Base-by-base conservation (phyloP, 2,888 invertebrate species). In the Pogonocherus hispidulus region DNA sequence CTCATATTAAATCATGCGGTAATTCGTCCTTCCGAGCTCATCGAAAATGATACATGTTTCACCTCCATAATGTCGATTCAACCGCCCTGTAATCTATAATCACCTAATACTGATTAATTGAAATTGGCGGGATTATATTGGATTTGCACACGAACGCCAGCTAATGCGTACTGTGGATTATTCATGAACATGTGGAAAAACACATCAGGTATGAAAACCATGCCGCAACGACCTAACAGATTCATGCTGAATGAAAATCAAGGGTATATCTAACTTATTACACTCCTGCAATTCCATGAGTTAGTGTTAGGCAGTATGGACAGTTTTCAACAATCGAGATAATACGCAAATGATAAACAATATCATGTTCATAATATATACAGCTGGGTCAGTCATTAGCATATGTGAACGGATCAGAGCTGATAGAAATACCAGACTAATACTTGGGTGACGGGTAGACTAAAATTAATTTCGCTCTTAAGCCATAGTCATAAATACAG, bases 41-140 rank as follows among this genome's bases (percentile, higher is more conserved):
- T 19, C 8, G 11, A 11, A 6, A 41, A 57, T 23, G 44, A 57
- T 14, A 4, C 14, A 44, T 44, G 44, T 44, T 44, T n/a, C 57
- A 57, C 41, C 57, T 44, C 20, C 3, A 41, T 35, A 16, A 18
- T 18, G 32, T 5, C 14, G 57, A 41, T 3, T 44, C 18, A 55
- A 23, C 23, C 49, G 41, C 41, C 14, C 41, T 32, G 23, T 23
- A 16, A 44, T 46, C 27, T 35, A 47, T 22, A 55, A 62, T 55
- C 66, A 55, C 60, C 62, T 46, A 19, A 44, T 47, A 27, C 41
- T 62, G 60, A 66, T 66, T 66, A 66, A 66, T 62, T 66, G 62
- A 49, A 62, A 60, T 60, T 51, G 54, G 44, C 47, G 60, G 49
- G 60, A 60, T 66, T 27, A 41, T 46, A 46, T 66, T 52, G 66